These are phyloP conservation scores for Torymus texanus DNA, from an alignment of 2,888 invertebrate species.

Conservation along the genomic window DNA sequence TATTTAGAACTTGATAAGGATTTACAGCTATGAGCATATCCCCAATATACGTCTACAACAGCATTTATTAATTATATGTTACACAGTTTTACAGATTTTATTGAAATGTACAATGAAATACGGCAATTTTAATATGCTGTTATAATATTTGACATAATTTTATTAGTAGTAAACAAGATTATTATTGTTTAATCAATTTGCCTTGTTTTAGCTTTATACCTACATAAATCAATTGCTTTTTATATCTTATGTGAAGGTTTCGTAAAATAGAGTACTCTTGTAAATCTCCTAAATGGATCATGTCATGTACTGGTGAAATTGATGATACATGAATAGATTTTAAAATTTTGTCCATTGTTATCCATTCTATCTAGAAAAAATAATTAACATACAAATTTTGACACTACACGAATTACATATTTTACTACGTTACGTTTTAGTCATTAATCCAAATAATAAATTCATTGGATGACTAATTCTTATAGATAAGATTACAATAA, in stretches of 20 bases:
- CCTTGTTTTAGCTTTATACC: slow-evolving; percentile 72
- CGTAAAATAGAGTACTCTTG: slow-evolving; percentile 95
- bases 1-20: slow-evolving; percentile 95
- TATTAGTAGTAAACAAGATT: no score
- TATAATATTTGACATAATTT: no score
- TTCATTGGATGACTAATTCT: slow-evolving; percentile 20
- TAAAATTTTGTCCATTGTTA: slow-evolving; percentile 78
- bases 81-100: no score
- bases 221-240: slow-evolving; percentile 93
- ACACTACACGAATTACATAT: no score
- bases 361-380: slow-evolving; percentile 56
- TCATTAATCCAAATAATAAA: slow-evolving; percentile 27
- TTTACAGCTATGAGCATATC: slow-evolving; percentile 96
- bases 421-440: slow-evolving; percentile 14
- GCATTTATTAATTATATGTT: slow-evolving; percentile 21
- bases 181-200: slow-evolving; percentile 5
- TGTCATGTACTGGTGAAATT: slow-evolving; percentile 91
- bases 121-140: no score
- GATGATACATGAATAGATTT: slow-evolving; percentile 88
- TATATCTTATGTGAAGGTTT: slow-evolving; percentile 92
- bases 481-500: slow-evolving; percentile 21
- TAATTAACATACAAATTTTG: no score
- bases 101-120: no score
- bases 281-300: slow-evolving; percentile 95
- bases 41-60: slow-evolving; percentile 92